Evolutionary conservation across 2,797 vertebrate species (phyloP).

Genomic region (Emydoidea blandingii): DNA sequence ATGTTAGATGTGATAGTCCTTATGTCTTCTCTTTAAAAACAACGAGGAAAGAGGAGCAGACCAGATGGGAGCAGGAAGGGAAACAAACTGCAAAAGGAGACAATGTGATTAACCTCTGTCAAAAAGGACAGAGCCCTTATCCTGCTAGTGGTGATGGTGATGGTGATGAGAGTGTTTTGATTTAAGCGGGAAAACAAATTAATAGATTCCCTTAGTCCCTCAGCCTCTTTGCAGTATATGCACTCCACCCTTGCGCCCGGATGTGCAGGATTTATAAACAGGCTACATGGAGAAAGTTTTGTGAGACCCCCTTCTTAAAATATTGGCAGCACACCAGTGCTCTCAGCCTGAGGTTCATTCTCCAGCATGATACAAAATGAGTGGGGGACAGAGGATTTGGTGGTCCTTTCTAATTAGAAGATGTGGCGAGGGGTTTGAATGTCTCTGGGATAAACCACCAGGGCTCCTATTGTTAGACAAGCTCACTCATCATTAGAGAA

Average conservation of each 20-base stretch:
- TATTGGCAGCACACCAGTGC: not conserved
- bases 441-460: not conserved
- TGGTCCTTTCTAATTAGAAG: not conserved
- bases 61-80: not conserved
- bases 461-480: not conserved
- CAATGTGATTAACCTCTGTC: not conserved
- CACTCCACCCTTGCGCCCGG: not conserved
- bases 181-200: not conserved
- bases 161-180: not conserved
- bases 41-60: not conserved
- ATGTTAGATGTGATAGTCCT: not conserved
- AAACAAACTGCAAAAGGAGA: not conserved
- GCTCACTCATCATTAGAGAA: fast-evolving
- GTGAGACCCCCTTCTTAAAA: fast-evolving
- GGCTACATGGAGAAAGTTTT: not conserved
- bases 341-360: not conserved
- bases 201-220: not conserved
- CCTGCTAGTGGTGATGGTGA: not conserved
- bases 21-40: not conserved
- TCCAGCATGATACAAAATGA: not conserved
- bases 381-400: not conserved
- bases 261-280: not conserved
- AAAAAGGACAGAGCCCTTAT: not conserved
- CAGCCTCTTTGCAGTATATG: not conserved
- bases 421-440: fast-evolving